A percentile compares a stretch with the other conserved stretches of the same genome.
These are phyloP conservation scores for Agriopis marginaria DNA, from an alignment of 2,888 invertebrate genomes.

Conservation along the genomic window DNA sequence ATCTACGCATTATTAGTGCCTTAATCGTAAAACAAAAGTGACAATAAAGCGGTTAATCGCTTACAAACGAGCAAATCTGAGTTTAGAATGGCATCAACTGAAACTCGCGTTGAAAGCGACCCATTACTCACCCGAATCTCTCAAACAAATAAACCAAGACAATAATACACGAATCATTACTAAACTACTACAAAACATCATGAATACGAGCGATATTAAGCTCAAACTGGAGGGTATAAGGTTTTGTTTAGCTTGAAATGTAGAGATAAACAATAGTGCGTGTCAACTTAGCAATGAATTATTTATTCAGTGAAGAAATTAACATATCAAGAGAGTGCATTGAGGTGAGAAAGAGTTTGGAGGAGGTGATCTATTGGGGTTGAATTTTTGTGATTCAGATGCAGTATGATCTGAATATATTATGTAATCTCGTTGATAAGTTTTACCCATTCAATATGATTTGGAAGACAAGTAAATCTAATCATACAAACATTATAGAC, in stretches of 20 bases:
- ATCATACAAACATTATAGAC: too few species aligned
- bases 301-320: constrained; percentile 83
- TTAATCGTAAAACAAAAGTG: neutral
- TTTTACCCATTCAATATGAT: too few species aligned
- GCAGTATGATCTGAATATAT: too few species aligned
- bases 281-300: constrained; percentile 76
- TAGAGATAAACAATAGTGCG: constrained; percentile 70
- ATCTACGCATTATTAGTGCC: neutral
- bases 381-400: too few species aligned
- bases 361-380: neutral
- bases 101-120: constrained; percentile 22
- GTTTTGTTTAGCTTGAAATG: constrained; percentile 43
- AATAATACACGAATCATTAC: constrained; percentile 46
- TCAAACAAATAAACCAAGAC: constrained; percentile 53
- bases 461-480: too few species aligned
- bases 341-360: constrained; percentile 10
- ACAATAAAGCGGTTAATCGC: neutral
- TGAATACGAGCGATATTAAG: constrained; percentile 45
- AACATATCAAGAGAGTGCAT: constrained; percentile 75
- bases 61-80: constrained; percentile 6
- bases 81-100: constrained; percentile 18
- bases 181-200: constrained; percentile 34
- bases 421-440: too few species aligned
- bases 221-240: constrained; percentile 51
- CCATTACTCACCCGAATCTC: constrained; percentile 32